These are phyloP conservation scores for Drosophila kurseongensis DNA, from an alignment of 1,140 invertebrate genomes.

Conservation along the genomic window DNA sequence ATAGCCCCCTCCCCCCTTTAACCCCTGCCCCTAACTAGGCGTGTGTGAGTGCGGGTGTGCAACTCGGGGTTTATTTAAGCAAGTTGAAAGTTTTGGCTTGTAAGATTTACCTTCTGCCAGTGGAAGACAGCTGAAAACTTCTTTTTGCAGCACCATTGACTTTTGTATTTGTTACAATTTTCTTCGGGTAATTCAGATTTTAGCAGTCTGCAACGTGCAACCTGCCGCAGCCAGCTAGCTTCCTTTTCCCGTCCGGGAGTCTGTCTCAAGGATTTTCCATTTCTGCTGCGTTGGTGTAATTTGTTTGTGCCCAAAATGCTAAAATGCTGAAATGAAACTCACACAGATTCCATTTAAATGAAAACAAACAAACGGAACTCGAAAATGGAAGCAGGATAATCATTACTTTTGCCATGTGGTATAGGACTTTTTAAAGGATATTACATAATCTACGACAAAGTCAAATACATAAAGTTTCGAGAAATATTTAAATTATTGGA, in stretches of 20 bases:
- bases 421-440: neutral
- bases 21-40: conserved; percentile 34
- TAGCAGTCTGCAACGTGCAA: conserved; percentile 51
- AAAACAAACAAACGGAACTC: conserved; percentile 52
- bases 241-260: conserved; percentile 2
- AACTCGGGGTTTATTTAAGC: conserved; percentile 73
- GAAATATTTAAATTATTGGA: no score
- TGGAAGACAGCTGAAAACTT: conserved; percentile 77
- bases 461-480: no score
- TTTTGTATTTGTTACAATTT: conserved; percentile 82
- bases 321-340: conserved; percentile 72
- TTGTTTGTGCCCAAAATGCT: conserved; percentile 57
- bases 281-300: conserved; percentile 72
- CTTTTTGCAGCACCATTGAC: conserved; percentile 82
- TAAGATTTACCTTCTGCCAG: conserved; percentile 78
- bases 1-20: conserved; percentile 27
- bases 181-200: conserved; percentile 63
- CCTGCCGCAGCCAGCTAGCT: conserved; percentile 38
- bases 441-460: no score
- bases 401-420: conserved; percentile 9
- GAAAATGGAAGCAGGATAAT: conserved; percentile 6
- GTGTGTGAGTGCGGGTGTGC: conserved; percentile 17
- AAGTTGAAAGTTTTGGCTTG: conserved; percentile 78
- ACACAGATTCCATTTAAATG: conserved; percentile 58
- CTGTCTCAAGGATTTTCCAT: conserved; percentile 40